Evolutionary conservation across 1,140 invertebrate genomes (phyloP), one percentile per base, ranked within the genome.

Genomic region (Cephus cinctus): DNA sequence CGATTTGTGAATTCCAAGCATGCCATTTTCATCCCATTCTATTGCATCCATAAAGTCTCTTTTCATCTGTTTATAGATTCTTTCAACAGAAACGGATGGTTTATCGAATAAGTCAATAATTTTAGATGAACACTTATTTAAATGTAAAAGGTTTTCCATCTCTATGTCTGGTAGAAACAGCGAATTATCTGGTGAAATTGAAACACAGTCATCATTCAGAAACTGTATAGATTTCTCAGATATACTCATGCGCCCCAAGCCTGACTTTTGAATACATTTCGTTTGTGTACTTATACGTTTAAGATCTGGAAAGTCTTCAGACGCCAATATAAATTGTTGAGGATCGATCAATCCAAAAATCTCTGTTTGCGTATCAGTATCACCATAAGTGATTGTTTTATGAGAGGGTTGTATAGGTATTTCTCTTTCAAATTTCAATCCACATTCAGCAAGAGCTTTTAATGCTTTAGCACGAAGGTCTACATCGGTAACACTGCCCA

Each of bases 1-100:
- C 9, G 68, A 68, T 19, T 32, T 61, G 34, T 73, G 71, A 40
- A 73, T 63, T 9, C 52, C 62, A 11, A 69, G 18, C 25, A 59
- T 47, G 9, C 71, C 69, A 15, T 60, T 35, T 2, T 57, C 34
- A 47, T 73, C 56, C 14, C 35, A 57, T 1, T 42, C 16, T 19
- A 50, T 54, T 18, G 56, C 30, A 11, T 23, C 20, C 23, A 47
- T 34, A 15, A 53, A 62, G 32, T 72, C 69, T 5, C 6, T 40
- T 32, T 54, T 18, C 18, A 69, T 16, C 31, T 67, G 46, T 0
- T 27, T 19, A 2, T 51, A 4, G 12, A 63, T 21, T 15, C 22
- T 56, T 6, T 54, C 35, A 27, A 54, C 9, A 15, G 34, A 14
- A 12, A 12, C 12, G 27, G 9, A 8, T 30, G 27, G 27, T 15